Percentiles rank a stretch among this genome's conserved stretches.
Evolutionary conservation across 2,888 invertebrate genomes (phyloP).

Genomic region (Noctua janthe): DNA sequence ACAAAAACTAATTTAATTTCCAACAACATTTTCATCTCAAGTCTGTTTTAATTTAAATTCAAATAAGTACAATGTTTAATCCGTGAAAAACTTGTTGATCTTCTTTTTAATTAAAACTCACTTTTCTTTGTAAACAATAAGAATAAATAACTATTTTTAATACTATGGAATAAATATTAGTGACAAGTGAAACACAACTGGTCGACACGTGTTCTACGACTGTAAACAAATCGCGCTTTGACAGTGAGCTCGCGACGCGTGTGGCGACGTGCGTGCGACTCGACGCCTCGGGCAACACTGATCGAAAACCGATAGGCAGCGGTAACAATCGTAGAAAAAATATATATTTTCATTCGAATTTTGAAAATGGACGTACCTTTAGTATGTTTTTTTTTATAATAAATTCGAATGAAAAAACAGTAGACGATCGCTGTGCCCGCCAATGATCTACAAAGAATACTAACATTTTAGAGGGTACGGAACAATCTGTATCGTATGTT

Average conservation of each 20-base stretch:
- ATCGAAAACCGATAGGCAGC: slow-evolving; percentile 82
- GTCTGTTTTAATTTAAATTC: slow-evolving; percentile 54
- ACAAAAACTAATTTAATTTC: slow-evolving; percentile 51
- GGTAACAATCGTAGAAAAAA: slow-evolving; percentile 71
- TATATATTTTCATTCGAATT: slow-evolving; percentile 57
- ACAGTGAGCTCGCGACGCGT: slow-evolving; percentile 67
- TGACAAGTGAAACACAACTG: slow-evolving; percentile 55
- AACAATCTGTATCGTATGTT: slow-evolving; percentile 22
- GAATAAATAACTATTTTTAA: slow-evolving; percentile 27
- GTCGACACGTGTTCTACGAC: slow-evolving; percentile 75
- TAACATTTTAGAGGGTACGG: slow-evolving; percentile 10
- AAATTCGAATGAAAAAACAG: slow-evolving; percentile 4
- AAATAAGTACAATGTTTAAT: slow-evolving; percentile 54
- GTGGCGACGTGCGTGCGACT: slow-evolving; percentile 78
- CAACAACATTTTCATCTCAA: slow-evolving; percentile 47
- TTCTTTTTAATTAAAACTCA: slow-evolving; percentile 59
- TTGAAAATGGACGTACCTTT: slow-evolving; percentile 22
- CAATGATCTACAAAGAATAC: slow-evolving; percentile 29
- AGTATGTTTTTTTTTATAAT: slow-evolving; percentile 14
- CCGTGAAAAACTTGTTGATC: slow-evolving; percentile 59
- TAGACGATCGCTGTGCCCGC: slow-evolving; percentile 11
- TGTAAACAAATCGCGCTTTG: slow-evolving; percentile 77
- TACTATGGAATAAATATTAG: slow-evolving; percentile 44
- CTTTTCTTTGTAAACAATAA: slow-evolving; percentile 39
- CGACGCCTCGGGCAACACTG: slow-evolving; percentile 81